These are phyloP conservation scores for Aplodontia rufa DNA, from an alignment of 2,113 vertebrate genomes.

Conservation along the genomic window DNA sequence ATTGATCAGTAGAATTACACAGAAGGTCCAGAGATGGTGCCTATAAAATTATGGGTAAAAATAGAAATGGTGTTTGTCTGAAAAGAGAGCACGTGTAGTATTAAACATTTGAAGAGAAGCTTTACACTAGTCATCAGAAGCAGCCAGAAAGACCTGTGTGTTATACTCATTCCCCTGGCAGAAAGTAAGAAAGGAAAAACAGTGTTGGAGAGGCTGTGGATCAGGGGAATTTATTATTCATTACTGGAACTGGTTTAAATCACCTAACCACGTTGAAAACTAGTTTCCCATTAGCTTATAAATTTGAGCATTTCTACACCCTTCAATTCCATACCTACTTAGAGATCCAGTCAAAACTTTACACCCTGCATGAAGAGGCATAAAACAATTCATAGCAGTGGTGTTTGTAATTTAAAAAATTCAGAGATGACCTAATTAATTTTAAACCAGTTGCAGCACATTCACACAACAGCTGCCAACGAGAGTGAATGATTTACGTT, in stretches of 20 bases:
- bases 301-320: slow-evolving; percentile 7
- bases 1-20: neutral
- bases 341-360: neutral
- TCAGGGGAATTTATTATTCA: neutral
- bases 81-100: neutral
- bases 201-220: neutral
- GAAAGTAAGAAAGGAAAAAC: neutral
- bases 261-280: neutral
- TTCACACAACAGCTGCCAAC: neutral
- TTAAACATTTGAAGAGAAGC: neutral
- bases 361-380: neutral
- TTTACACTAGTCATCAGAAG: neutral
- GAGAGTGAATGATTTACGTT: slow-evolving; percentile 2
- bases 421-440: slow-evolving; percentile 6
- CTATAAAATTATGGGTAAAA: neutral
- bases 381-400: slow-evolving; percentile 6
- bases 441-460: neutral
- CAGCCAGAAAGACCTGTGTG: neutral
- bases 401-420: slow-evolving; percentile 40
- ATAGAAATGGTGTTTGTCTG: neutral
- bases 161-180: neutral
- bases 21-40: neutral
- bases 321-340: neutral
- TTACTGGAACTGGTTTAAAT: slow-evolving; percentile 15
- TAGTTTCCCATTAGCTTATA: slow-evolving; percentile 41